Conservation (phyloP, 2,797 vertebrate genomes). For the Aldrovandia affinis region DNA sequence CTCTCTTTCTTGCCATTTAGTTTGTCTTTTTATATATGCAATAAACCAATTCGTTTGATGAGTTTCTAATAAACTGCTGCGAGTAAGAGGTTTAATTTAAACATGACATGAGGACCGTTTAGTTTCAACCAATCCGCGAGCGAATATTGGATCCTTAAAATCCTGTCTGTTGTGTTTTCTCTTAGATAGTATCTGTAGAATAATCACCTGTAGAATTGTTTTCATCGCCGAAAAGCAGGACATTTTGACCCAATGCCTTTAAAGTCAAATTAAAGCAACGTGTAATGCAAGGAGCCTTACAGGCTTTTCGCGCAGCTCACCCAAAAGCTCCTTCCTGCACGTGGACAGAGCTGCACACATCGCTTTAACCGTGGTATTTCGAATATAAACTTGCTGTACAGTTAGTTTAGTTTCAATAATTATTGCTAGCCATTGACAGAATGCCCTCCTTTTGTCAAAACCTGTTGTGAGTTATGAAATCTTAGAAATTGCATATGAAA, state of each 20-base stretch:
- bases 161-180: neutral
- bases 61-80: neutral
- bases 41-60: neutral
- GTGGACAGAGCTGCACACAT: neutral
- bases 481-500: neutral
- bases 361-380: neutral
- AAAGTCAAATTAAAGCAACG: neutral
- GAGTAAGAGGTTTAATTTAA: neutral
- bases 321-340: neutral
- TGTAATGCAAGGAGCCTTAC: neutral
- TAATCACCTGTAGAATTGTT: neutral
- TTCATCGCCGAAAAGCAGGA: neutral
- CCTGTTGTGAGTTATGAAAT: neutral
- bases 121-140: conserved; percentile 1
- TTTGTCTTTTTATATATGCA: neutral
- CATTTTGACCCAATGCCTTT: neutral
- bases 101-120: conserved; percentile 2
- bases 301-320: neutral
- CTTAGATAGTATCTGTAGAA: neutral
- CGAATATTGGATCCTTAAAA: neutral
- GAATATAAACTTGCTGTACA: neutral
- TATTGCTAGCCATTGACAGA: neutral
- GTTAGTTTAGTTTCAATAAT: neutral
- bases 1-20: neutral
- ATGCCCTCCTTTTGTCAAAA: neutral